Evolutionary conservation across 2,888 invertebrate species (phyloP).

Genomic region (Cyclophora albipunctata): DNA sequence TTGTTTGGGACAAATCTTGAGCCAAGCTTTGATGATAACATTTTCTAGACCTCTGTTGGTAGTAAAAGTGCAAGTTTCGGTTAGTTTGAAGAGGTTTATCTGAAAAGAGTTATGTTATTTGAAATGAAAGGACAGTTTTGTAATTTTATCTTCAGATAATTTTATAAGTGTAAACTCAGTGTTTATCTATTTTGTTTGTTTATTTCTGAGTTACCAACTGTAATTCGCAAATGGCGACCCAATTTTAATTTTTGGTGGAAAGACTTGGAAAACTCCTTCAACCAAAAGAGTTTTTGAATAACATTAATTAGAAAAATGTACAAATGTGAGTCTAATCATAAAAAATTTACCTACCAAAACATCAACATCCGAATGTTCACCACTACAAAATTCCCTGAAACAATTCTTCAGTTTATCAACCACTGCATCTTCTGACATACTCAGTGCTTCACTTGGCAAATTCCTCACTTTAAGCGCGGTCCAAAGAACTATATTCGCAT

Average conservation of each 20-base stretch:
- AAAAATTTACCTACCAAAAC: slow-evolving; percentile 25
- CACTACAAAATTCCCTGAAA: slow-evolving; percentile 3
- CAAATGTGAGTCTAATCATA: not conserved
- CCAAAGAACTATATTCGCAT: slow-evolving; percentile 39
- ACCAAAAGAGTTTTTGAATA: too few species aligned
- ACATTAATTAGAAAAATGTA: too few species aligned
- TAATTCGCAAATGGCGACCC: too few species aligned
- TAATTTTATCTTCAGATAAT: too few species aligned
- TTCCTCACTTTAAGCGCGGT: slow-evolving; percentile 33
- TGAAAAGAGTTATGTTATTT: slow-evolving; percentile 26
- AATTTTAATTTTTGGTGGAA: too few species aligned
- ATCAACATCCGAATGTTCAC: slow-evolving; percentile 14
- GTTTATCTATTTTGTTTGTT: too few species aligned
- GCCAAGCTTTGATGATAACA: slow-evolving; percentile 37
- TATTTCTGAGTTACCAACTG: too few species aligned
- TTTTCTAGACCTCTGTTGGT: slow-evolving; percentile 30
- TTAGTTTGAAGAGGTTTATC: slow-evolving; percentile 38
- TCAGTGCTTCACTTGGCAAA: slow-evolving; percentile 31
- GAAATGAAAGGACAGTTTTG: not conserved
- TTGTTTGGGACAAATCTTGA: slow-evolving; percentile 35
- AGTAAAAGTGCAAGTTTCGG: slow-evolving; percentile 37
- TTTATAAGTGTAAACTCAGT: too few species aligned
- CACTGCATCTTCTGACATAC: slow-evolving; percentile 24
- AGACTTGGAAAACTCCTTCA: too few species aligned
- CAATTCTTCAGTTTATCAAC: slow-evolving; percentile 26